These are phyloP conservation scores for Aphis craccivora DNA, from an alignment of 1,140 invertebrate genomes.

Conservation along the genomic window DNA sequence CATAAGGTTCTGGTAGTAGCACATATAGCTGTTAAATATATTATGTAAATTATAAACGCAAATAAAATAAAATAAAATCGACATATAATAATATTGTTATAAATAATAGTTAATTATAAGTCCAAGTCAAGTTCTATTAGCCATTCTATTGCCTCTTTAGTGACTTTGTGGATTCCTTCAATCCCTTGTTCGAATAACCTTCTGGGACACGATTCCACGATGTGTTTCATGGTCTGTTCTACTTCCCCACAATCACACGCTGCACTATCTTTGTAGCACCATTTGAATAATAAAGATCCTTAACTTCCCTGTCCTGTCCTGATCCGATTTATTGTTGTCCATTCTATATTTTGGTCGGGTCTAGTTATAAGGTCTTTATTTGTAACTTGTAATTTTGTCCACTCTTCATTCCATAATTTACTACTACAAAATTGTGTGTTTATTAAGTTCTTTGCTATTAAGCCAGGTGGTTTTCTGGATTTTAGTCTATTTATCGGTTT, in stretches of 20 bases:
- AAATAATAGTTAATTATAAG: not conserved
- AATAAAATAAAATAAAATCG: not conserved
- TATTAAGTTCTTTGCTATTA: not conserved
- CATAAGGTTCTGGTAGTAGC: not conserved
- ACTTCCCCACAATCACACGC: constrained; percentile 12
- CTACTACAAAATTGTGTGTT: not conserved
- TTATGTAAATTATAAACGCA: not conserved
- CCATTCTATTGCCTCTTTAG: too few relatives aligned
- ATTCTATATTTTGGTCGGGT: not conserved
- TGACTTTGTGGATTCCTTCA: not conserved
- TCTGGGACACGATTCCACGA: not conserved
- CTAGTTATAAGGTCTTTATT: constrained; percentile 10
- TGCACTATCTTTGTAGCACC: not conserved
- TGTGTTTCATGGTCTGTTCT: constrained; percentile 10
- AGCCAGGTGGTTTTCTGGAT: not conserved
- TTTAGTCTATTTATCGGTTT: not conserved
- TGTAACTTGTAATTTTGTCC: not conserved
- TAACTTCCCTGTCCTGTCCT: not conserved
- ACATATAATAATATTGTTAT: constrained; percentile 14
- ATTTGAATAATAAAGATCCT: constrained; percentile 10
- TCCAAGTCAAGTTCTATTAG: not conserved
- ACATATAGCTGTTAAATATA: not conserved
- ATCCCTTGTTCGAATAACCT: not conserved
- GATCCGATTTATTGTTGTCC: not conserved
- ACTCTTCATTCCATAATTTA: not conserved